Percentiles rank a stretch among this genome's conserved stretches.
These are phyloP conservation scores for Tachina fera DNA, from an alignment of 2,888 invertebrate genomes.

Conservation along the genomic window DNA sequence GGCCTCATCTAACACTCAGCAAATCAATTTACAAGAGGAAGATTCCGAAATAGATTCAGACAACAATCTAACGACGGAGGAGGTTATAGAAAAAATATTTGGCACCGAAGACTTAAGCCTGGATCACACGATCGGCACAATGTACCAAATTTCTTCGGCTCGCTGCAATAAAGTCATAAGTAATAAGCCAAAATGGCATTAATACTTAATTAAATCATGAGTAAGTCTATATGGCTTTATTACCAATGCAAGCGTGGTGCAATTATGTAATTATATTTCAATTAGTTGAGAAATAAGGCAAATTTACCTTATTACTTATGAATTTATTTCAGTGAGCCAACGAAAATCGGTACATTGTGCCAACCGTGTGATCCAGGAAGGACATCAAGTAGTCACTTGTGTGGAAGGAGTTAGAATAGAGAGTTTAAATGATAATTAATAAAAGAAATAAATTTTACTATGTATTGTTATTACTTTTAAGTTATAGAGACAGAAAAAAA, in stretches of 20 bases:
- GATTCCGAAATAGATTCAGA: conserved; percentile 57
- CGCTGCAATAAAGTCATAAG: too few species aligned
- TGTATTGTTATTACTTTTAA: too few species aligned
- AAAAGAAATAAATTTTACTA: conserved; percentile 1
- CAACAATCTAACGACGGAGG: conserved; percentile 45
- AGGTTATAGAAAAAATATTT: conserved; percentile 56
- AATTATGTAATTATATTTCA: too few species aligned
- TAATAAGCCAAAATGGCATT: too few species aligned
- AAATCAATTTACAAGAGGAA: too few species aligned
- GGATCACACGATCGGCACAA: conserved; percentile 29
- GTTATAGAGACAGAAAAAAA: neutral
- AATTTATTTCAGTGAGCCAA: conserved; percentile 54
- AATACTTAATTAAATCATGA: too few species aligned
- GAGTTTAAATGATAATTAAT: conserved; percentile 4
- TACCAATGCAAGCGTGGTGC: too few species aligned
- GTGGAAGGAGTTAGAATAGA: conserved; percentile 72
- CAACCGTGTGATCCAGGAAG: too few species aligned
- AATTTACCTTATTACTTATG: conserved; percentile 36
- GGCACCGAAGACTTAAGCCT: conserved; percentile 56
- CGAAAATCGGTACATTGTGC: conserved; percentile 74
- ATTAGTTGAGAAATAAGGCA: conserved; percentile 17
- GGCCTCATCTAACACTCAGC: conserved; percentile 1
- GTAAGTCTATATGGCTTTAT: too few species aligned
- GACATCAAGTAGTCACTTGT: conserved; percentile 74
- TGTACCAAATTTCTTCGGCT: conserved; percentile 26